Percentiles rank a stretch among this genome's conserved stretches.
phyloP scores from a whole-genome alignment of 2,888 invertebrate genomes.

The Graphium colonna region DNA sequence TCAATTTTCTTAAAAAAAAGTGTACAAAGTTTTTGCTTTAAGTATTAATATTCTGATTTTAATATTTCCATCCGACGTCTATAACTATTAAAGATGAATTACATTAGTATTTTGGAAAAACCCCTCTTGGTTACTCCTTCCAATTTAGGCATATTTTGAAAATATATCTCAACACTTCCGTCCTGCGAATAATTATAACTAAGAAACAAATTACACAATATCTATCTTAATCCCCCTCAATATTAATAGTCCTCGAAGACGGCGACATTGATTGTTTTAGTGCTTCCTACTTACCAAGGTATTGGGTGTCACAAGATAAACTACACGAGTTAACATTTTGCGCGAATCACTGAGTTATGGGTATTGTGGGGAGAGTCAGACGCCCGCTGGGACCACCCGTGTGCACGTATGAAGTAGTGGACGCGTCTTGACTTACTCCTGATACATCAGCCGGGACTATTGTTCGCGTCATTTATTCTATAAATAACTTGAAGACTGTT shows the following conservation, averaged over 20 bases:
- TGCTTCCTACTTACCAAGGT: conserved; percentile 57
- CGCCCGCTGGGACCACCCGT: conserved; percentile 76
- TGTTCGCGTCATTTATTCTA: conserved; percentile 33
- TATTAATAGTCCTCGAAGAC: conserved; percentile 5
- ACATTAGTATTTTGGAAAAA: too few relatives aligned
- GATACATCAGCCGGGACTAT: conserved; percentile 33
- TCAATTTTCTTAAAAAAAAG: too few relatives aligned
- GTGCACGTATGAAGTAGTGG: conserved; percentile 38
- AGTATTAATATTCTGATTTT: too few relatives aligned
- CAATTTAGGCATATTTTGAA: too few relatives aligned
- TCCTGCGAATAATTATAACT: too few relatives aligned
- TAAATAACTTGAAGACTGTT: conserved; percentile 22
- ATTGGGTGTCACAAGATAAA: conserved; percentile 62
- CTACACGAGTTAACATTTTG: conserved; percentile 60
- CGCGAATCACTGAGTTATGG: conserved; percentile 74
- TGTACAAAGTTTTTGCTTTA: too few relatives aligned
- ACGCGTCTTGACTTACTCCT: conserved; percentile 29
- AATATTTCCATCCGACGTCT: too few relatives aligned
- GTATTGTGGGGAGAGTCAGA: conserved; percentile 56
- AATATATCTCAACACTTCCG: too few relatives aligned
- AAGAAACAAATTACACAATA: too few relatives aligned
- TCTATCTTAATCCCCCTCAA: too few relatives aligned
- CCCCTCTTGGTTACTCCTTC: too few relatives aligned
- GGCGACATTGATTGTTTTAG: conserved; percentile 48
- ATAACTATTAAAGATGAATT: too few relatives aligned